Evolutionary conservation across 2,113 vertebrate species (phyloP), one percentile per base, ranked within the genome.

Genomic region (Agapornis roseicollis): DNA sequence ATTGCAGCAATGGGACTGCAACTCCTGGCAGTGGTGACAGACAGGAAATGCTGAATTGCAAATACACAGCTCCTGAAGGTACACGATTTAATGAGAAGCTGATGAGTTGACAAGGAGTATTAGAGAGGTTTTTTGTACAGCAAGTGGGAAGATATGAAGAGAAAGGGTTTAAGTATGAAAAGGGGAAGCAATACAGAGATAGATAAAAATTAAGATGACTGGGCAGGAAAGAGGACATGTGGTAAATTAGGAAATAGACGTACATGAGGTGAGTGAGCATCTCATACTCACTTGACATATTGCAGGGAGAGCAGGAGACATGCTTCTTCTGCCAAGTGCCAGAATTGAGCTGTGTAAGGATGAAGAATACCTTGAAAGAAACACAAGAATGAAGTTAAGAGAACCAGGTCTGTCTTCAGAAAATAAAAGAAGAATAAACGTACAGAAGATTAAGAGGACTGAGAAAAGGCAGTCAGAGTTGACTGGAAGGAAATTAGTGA

Each of bases 401-500:
- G 66, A 95, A 73, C 11, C 3, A 3, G 9, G 13, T 66, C 46
- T 77, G 47, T 44, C 61, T 78, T 87, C 88, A 92, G 88, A 86
- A 94, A 58, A 81, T 11, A 91, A 89, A 92, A 74, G 44, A 60
- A 78, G 71, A 70, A 90, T 15, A 94, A 96, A 84, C 7, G 13
- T 56, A 52, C 28, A 74, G 77, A 68, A 35, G 39, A 49, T 39
- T 72, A 61, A 49, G 28, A 91, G 6, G 37, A 74, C 60, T 47
- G 27, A 89, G 39, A 94, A 83, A 63, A 88, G 18, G 37, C 85
- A 86, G 61, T 52, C 60, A 90, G 77, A 93, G 29, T 31, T 72
- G 65, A 13, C 69, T n/a, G 5, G 80, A 90, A 92, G 80, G 61
- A 96, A 95, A 92, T 86, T 41, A 90, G 61, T 81, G 92, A 89